These are phyloP conservation scores for Trachelus iudaicus DNA, from an alignment of 2,888 invertebrate species.

Conservation along the genomic window DNA sequence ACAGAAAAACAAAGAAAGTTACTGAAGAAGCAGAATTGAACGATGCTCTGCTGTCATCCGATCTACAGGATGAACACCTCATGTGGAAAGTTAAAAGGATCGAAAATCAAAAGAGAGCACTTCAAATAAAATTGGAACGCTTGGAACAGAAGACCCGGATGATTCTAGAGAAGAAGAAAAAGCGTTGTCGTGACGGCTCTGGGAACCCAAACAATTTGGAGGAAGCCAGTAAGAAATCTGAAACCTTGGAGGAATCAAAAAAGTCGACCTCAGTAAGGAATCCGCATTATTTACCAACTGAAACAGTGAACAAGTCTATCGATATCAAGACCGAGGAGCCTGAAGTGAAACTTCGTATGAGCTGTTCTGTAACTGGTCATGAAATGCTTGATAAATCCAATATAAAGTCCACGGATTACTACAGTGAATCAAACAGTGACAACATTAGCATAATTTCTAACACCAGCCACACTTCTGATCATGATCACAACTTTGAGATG, in stretches of 20 bases:
- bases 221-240: constrained; percentile 58
- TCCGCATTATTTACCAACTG: background rate
- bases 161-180: constrained; percentile 63
- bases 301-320: constrained; percentile 12
- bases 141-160: constrained; percentile 63
- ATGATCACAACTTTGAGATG: constrained; percentile 53
- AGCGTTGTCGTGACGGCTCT: constrained; percentile 37
- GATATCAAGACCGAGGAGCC: constrained; percentile 13
- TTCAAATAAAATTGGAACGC: constrained; percentile 53
- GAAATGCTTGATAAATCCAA: constrained; percentile 21
- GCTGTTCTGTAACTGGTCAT: constrained; percentile 21
- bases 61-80: constrained; percentile 5
- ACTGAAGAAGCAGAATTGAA: constrained; percentile 18
- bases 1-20: constrained; percentile 17
- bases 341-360: constrained; percentile 14
- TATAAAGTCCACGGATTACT: constrained; percentile 27
- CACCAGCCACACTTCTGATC: constrained; percentile 42
- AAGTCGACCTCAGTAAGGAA: background rate
- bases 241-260: background rate
- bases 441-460: constrained; percentile 56
- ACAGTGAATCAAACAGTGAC: constrained; percentile 54
- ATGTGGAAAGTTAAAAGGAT: constrained; percentile 21
- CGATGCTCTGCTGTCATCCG: constrained; percentile 14
- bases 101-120: constrained; percentile 50
- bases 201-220: constrained; percentile 39